Evolutionary conservation across 2,113 vertebrate species (phyloP).

Genomic region (Stegostoma tigrinum): DNA sequence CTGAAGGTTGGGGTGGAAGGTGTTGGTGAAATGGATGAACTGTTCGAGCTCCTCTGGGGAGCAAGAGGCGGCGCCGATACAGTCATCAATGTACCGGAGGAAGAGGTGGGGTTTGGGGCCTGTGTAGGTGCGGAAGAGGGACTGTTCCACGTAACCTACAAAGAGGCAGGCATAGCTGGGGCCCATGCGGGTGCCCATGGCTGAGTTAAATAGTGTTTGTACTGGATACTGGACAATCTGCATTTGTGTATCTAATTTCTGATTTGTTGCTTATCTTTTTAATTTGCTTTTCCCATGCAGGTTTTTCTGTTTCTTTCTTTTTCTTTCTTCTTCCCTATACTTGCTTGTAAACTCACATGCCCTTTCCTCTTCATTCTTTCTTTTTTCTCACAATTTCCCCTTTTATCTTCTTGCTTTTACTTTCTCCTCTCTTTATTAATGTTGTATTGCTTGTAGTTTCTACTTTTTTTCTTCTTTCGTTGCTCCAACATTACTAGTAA

Average conservation of each 20-base stretch:
- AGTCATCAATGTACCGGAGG: too few relatives aligned
- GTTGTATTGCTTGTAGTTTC: neutral
- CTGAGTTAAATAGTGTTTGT: neutral
- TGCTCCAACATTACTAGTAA: too few relatives aligned
- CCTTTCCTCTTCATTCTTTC: neutral
- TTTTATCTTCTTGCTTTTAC: neutral
- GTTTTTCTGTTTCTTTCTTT: neutral
- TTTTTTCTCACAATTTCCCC: neutral
- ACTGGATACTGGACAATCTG: neutral
- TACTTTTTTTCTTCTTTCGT: neutral
- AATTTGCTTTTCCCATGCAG: neutral
- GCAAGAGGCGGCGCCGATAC: too few relatives aligned
- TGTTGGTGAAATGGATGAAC: too few relatives aligned
- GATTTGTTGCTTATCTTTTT: neutral
- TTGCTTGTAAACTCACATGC: neutral
- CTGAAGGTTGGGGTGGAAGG: too few relatives aligned
- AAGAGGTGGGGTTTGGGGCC: too few relatives aligned
- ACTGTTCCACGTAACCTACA: too few relatives aligned
- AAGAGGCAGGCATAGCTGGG: too few relatives aligned
- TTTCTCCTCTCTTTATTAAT: neutral
- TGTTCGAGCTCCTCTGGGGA: too few relatives aligned
- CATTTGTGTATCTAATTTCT: neutral
- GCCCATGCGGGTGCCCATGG: too few relatives aligned
- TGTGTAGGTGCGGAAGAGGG: too few relatives aligned
- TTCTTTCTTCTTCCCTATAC: neutral